Evolutionary conservation across 2,888 invertebrate genomes (phyloP).

Genomic region (Drosophila pseudotalamancana): DNA sequence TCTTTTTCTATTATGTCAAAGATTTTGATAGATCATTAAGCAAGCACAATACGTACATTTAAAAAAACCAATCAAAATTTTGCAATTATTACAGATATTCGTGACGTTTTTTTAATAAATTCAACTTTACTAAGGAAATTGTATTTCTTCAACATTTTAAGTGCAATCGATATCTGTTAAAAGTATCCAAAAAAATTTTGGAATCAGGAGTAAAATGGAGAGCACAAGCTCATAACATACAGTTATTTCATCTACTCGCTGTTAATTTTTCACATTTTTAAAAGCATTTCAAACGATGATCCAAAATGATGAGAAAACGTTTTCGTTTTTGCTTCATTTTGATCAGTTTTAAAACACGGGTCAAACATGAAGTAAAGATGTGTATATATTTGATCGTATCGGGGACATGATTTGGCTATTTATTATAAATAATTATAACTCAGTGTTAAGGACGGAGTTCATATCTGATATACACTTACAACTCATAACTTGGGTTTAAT

Average conservation of each 20-base stretch:
- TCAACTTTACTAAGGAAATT: background rate
- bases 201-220: too few relatives aligned
- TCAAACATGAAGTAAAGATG: conserved; percentile 2
- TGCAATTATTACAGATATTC: conserved; percentile 19
- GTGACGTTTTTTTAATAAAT: background rate
- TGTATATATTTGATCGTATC: background rate
- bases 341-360: background rate
- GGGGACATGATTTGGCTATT: conserved; percentile 10
- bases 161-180: conserved; percentile 27
- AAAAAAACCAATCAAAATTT: conserved; percentile 8
- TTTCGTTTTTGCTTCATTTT: conserved; percentile 6
- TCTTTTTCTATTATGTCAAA: conserved; percentile 22
- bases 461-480: too few relatives aligned
- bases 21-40: conserved; percentile 38
- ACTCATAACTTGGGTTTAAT: too few relatives aligned
- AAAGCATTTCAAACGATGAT: background rate
- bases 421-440: too few relatives aligned
- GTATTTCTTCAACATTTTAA: conserved; percentile 11
- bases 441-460: too few relatives aligned
- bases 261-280: background rate
- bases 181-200: background rate
- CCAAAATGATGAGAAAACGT: background rate
- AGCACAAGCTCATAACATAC: conserved; percentile 1
- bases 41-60: background rate
- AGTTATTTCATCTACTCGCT: conserved; percentile 9